Conservation (phyloP, 2,113 vertebrate species). For the Aptenodytes patagonicus region DNA sequence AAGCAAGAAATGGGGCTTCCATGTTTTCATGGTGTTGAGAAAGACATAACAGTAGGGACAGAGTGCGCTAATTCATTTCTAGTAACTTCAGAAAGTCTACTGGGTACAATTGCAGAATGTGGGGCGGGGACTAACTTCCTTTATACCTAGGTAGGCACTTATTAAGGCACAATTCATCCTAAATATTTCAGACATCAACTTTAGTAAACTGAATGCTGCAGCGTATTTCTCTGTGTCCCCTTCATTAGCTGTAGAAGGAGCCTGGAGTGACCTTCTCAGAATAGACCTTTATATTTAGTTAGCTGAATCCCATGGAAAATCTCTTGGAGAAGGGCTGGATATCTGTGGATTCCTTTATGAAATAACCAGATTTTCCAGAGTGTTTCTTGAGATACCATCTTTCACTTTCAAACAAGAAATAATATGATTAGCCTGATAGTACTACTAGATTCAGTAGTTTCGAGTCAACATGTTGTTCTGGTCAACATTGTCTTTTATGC, state of each 20-base stretch:
- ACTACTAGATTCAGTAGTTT: not conserved
- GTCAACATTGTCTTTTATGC: not conserved
- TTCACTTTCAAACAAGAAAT: not conserved
- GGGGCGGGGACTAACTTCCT: not conserved
- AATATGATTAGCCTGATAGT: not conserved
- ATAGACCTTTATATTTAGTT: not conserved
- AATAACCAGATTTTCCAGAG: not conserved
- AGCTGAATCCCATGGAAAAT: not conserved
- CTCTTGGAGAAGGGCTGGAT: not conserved
- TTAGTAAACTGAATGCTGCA: not conserved
- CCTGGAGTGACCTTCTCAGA: not conserved
- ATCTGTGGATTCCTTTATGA: not conserved
- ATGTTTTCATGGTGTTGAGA: not conserved
- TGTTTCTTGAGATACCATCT: not conserved
- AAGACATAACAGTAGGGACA: not conserved
- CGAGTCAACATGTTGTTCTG: not conserved
- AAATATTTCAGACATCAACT: not conserved
- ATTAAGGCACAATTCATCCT: not conserved
- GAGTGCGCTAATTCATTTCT: not conserved
- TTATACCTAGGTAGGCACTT: not conserved
- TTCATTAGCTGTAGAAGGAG: not conserved
- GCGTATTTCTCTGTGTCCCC: not conserved
- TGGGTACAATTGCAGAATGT: not conserved
- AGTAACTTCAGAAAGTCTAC: not conserved
- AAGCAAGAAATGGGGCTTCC: not conserved